Evolutionary conservation across 2,797 vertebrate genomes (phyloP).

Genomic region (Hephaestus fuliginosus): DNA sequence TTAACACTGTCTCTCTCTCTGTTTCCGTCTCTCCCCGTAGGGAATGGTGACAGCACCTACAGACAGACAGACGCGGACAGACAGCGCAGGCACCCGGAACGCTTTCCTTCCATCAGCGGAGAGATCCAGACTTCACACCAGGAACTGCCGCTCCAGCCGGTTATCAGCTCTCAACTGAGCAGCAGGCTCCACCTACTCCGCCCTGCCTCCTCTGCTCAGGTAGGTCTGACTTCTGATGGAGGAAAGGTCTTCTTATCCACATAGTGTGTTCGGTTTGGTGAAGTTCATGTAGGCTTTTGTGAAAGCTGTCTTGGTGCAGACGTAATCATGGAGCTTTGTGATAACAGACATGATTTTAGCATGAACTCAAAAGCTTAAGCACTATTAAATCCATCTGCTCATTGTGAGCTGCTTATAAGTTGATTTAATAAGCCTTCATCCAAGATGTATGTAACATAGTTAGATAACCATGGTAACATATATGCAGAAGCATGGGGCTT

Average conservation of each 20-base stretch:
- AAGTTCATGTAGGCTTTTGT: not conserved
- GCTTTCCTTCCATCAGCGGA: conserved; percentile 51
- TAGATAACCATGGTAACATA: conserved; percentile 19
- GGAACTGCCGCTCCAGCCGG: conserved; percentile 47
- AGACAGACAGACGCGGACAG: conserved; percentile 66
- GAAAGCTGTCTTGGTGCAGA: not conserved
- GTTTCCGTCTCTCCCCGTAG: conserved; percentile 42
- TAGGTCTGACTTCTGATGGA: conserved; percentile 29
- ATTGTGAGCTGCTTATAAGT: not conserved
- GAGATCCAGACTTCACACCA: conserved; percentile 60
- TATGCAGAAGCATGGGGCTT: conserved; percentile 16
- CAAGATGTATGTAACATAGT: conserved; percentile 9
- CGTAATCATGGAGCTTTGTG: not conserved
- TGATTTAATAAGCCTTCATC: not conserved
- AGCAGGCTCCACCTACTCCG: conserved; percentile 63
- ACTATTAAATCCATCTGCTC: conserved; percentile 3
- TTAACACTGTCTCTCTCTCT: not conserved
- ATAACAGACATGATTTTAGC: not conserved
- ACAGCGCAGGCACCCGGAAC: conserved; percentile 49
- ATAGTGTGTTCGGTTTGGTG: not conserved
- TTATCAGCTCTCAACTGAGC: conserved; percentile 63
- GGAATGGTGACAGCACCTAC: conserved; percentile 72
- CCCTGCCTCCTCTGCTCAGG: conserved; percentile 73
- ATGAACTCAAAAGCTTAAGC: not conserved
- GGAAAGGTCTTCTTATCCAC: not conserved